Evolutionary conservation across 2,888 invertebrate genomes (phyloP), one percentile per base, ranked within the genome.

Genomic region (Mesochorus sp.): DNA sequence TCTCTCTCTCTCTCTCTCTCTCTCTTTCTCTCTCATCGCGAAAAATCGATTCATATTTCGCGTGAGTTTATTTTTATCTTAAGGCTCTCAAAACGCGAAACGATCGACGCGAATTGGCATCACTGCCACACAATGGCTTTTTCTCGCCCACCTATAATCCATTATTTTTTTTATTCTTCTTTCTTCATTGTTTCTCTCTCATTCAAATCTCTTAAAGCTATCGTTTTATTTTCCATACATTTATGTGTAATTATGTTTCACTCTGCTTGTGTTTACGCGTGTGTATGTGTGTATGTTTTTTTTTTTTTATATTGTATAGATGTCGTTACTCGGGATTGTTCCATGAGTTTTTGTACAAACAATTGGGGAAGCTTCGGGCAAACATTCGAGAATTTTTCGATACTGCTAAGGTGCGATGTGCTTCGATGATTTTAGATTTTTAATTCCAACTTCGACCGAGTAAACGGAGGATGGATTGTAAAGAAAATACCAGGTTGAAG

Each of bases 131-230:
- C 55, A 37, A 51, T 57, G 78, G 59, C 42, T 61, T 59, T 31
- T 72, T 51, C 66, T 26, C n/a, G n/a, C n/a, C 51, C 53, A 75
- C 61, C n/a, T 76, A 17, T 42, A n/a, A 39, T 64, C 39, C n/a
- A 61, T 55, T 62, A 47, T 26, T 24, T 28, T 64, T 59, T 59
- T 37, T 76, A 31, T 64, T 49, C 24, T 47, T 55, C n/a, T 49
- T n/a, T 12, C n/a, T 47, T n/a, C 37, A 2, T 4, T 21, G 14
- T 31, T 1, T 17, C 42, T 28, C 5, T n/a, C 26, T 42, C 42
- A 28, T 64, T 72, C 59, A 34, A 62, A 57, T n/a, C n/a, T 67
- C 73, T 71, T 76, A 71, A 76, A 74, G 62, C 74, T 77, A 76
- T 80, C 53, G 55, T 59, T 74, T 64, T 24, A 49, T 61, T 68